A percentile compares a stretch with the other conserved stretches of the same genome.
These are phyloP conservation scores for Diabrotica balteata DNA, from an alignment of 2,888 invertebrate genomes.

Conservation along the genomic window DNA sequence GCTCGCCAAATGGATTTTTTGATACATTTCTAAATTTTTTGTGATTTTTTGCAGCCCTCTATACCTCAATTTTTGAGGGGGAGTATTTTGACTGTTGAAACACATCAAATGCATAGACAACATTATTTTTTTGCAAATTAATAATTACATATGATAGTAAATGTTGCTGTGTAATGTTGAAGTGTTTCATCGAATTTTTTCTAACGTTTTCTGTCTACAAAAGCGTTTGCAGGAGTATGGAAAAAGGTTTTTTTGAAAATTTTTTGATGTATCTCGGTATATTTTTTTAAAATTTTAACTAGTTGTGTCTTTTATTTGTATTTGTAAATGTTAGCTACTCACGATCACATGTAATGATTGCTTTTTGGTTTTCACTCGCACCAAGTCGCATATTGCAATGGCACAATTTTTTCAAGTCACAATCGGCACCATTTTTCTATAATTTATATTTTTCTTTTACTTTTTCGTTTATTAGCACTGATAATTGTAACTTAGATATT, in stretches of 20 bases:
- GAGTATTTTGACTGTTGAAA: slow-evolving; percentile 34
- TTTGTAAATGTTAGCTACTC: slow-evolving; percentile 65
- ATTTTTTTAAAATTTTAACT: slow-evolving; percentile 36
- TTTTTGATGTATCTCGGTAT: slow-evolving; percentile 44
- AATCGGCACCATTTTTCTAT: slow-evolving; percentile 58
- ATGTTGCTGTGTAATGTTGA: slow-evolving; percentile 14
- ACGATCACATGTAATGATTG: slow-evolving; percentile 78
- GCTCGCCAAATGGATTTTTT: slow-evolving; percentile 54
- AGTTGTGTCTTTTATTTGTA: slow-evolving; percentile 52
- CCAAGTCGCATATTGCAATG: slow-evolving; percentile 61
- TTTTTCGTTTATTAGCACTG: slow-evolving; percentile 53
- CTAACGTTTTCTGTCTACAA: slow-evolving; percentile 60
- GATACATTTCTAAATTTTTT: slow-evolving; percentile 46
- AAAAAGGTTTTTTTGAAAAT: slow-evolving; percentile 55
- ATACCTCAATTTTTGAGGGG: slow-evolving; percentile 41
- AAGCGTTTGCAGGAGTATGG: slow-evolving; percentile 62
- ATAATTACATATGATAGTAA: too few species aligned
- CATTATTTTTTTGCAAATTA: not conserved
- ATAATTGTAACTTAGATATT: slow-evolving; percentile 54
- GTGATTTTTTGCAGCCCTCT: slow-evolving; percentile 54
- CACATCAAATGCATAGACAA: slow-evolving; percentile 21
- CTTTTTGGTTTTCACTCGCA: slow-evolving; percentile 60
- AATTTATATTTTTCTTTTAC: slow-evolving; percentile 39
- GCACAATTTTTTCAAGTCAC: slow-evolving; percentile 61
- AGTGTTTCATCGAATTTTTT: slow-evolving; percentile 30